A percentile compares a stretch with the other conserved stretches of the same genome.
phyloP scores from a whole-genome alignment of 2,888 invertebrate genomes.

The Caenorhabditis auriculariae region DNA sequence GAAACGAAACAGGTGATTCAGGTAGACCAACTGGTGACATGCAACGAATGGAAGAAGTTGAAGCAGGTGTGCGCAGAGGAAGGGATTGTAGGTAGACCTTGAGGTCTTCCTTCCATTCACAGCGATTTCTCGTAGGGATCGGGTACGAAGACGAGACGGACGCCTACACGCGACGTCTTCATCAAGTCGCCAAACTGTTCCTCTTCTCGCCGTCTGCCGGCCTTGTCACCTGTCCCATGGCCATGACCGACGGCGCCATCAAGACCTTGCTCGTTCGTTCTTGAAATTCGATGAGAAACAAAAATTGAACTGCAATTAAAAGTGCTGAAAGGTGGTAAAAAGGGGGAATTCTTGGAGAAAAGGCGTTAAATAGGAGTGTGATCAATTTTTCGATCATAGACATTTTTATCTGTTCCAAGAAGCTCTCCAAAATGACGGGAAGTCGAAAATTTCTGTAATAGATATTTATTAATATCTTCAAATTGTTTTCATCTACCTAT shows the following conservation, averaged over 20 bases:
- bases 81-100: constrained; percentile 65
- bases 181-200: constrained; percentile 67
- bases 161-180: constrained; percentile 37
- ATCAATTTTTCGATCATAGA: no score
- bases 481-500: no score
- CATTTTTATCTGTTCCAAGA: no score
- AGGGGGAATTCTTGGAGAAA: no score
- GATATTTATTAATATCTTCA: no score
- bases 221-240: constrained; percentile 69
- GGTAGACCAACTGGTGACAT: constrained; percentile 67
- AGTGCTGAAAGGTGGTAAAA: no score
- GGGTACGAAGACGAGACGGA: constrained; percentile 45
- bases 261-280: no score
- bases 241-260: constrained; percentile 72
- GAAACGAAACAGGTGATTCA: background rate
- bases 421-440: no score
- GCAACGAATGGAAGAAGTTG: constrained; percentile 68
- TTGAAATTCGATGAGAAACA: no score
- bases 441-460: background rate
- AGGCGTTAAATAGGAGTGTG: no score
- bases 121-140: constrained; percentile 18
- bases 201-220: constrained; percentile 69
- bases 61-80: constrained; percentile 69
- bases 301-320: no score
- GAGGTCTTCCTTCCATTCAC: background rate